Percentiles rank a stretch among this genome's conserved stretches.
phyloP scores from a whole-genome alignment of 30 jellyfish, hydroid and myxozoan genomes.

The Chironex yamaguchii region DNA sequence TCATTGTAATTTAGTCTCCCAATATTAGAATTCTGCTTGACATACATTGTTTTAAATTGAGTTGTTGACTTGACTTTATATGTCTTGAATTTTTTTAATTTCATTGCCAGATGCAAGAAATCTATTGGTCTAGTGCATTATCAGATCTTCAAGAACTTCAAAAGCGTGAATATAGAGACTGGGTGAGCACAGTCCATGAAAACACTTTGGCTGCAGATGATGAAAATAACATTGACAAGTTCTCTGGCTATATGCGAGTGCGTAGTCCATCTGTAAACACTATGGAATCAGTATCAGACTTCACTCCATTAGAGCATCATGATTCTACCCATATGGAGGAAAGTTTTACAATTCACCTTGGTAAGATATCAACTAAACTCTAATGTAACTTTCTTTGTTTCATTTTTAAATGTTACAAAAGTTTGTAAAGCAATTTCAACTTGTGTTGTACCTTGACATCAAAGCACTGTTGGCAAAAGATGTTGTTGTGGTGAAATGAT shows the following conservation, averaged over 20 bases:
- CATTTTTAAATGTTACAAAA: too few species aligned
- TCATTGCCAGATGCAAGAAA: conserved; percentile 77
- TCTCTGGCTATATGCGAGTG: conserved; percentile 5
- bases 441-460: too few species aligned
- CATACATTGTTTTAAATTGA: not conserved
- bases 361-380: conserved; percentile 52
- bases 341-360: conserved; percentile 91
- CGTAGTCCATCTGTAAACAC: conserved; percentile 52
- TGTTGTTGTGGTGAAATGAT: not conserved
- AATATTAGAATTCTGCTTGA: too few species aligned
- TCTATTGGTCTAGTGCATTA: conserved; percentile 92
- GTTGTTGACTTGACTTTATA: not conserved
- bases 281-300: conserved; percentile 34
- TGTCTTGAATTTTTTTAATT: not conserved
- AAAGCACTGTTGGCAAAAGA: too few species aligned
- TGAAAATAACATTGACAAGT: not conserved
- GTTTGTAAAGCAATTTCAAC: too few species aligned
- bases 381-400: too few species aligned
- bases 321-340: conserved; percentile 86
- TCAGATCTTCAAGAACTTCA: conserved; percentile 91
- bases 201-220: conserved; percentile 55
- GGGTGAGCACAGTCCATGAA: conserved; percentile 91
- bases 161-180: conserved; percentile 88
- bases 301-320: conserved; percentile 49
- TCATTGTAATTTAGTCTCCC: too few species aligned